Evolutionary conservation across 2,888 invertebrate genomes (phyloP), one percentile per base, ranked within the genome.

Genomic region (Dermolepida albohirtum): DNA sequence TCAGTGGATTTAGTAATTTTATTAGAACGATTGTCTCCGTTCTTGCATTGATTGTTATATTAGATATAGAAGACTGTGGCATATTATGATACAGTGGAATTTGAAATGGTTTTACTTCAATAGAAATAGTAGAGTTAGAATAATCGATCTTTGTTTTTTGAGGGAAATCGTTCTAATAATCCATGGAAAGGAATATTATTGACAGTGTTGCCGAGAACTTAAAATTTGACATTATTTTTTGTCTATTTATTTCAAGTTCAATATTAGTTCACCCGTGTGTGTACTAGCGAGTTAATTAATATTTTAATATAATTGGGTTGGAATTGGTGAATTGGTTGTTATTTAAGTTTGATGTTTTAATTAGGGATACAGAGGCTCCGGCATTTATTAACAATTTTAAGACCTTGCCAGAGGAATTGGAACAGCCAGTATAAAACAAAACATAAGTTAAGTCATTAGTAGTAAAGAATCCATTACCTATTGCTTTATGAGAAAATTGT

Each of bases 371-470:
- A 10, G 66, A 64, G 5, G 73, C 71, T 41, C 74, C 75, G 12
- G 76, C 74, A 44, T 76, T 73, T 16, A 75, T 52, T 27, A 75
- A 54, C 55, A 75, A 71, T 70, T 70, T 68, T 11, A n/a, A n/a
- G n/a, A n/a, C n/a, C n/a, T n/a, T n/a, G n/a, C n/a, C n/a, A n/a
- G n/a, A n/a, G n/a, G n/a, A n/a, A n/a, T n/a, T 74, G 67, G 5
- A 4, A 29, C 6, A 6, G 6, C 29, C 6, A 5, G 29, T 5
- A 16, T 34, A 4, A 54, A 54, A 54, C 5, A 54, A 11, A 5
- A 54, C n/a, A 27, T 54, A 54, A 27, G 29, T 27, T 8, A 54
- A n/a, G 22, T 54, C 54, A 12, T 54, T 54, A 10, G 11, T 54
- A 10, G 54, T 5, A 2, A 54, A 54, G 6, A 54, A 29, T 4